These are phyloP conservation scores for Pharmacophagus antenor DNA, from an alignment of 2,888 invertebrate species.

Conservation along the genomic window DNA sequence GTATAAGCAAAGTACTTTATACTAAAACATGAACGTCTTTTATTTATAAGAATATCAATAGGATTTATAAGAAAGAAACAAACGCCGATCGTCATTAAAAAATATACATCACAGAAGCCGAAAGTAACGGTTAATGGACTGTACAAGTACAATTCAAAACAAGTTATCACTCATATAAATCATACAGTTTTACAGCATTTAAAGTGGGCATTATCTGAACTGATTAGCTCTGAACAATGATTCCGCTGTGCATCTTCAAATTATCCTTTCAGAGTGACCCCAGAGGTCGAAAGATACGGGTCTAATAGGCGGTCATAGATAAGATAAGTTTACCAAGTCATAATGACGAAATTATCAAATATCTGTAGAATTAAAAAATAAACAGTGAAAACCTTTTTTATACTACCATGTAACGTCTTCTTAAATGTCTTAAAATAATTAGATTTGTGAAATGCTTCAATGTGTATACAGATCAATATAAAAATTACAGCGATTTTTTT, in stretches of 20 bases:
- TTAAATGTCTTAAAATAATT: too few species aligned
- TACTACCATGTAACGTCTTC: too few species aligned
- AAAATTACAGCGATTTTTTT: too few species aligned
- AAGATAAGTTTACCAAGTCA: constrained; percentile 22
- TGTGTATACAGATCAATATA: too few species aligned
- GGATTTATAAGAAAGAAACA: constrained; percentile 21
- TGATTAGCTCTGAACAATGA: constrained; percentile 61
- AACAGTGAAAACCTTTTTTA: too few species aligned
- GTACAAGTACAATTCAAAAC: constrained; percentile 40
- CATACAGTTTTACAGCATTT: constrained; percentile 66
- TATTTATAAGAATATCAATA: neutral
- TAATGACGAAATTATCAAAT: constrained; percentile 23
- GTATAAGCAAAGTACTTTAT: too few species aligned
- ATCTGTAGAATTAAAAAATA: constrained; percentile 23
- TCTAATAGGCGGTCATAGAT: constrained; percentile 36
- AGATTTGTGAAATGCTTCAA: too few species aligned
- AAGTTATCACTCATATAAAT: constrained; percentile 65
- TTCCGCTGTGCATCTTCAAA: constrained; percentile 50
- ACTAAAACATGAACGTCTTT: neutral
- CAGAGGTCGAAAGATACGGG: constrained; percentile 53
- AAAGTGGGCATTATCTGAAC: constrained; percentile 67
- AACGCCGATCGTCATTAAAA: constrained; percentile 31
- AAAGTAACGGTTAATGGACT: constrained; percentile 33
- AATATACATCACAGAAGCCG: constrained; percentile 31
- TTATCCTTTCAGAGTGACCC: constrained; percentile 53